These are phyloP conservation scores for Lophius americanus DNA, from an alignment of 2,797 vertebrate species.

Conservation along the genomic window DNA sequence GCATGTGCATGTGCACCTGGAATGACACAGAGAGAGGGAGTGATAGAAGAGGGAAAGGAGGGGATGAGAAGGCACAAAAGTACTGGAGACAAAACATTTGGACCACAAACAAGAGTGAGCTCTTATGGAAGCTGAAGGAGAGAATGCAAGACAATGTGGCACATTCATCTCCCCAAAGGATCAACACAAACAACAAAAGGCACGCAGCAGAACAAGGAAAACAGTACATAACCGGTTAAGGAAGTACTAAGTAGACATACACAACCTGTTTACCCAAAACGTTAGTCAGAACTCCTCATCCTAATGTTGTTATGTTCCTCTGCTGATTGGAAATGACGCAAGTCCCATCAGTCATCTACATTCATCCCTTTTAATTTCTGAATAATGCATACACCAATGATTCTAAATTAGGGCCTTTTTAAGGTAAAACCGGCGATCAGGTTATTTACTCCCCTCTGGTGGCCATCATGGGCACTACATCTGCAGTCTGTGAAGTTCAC, in stretches of 20 bases:
- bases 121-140: conserved; percentile 59
- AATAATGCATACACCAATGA: conserved; percentile 40
- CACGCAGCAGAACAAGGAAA: conserved; percentile 51
- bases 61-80: conserved; percentile 55
- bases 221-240: conserved; percentile 54
- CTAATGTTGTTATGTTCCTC: conserved; percentile 69
- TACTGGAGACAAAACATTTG: conserved; percentile 69
- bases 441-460: conserved; percentile 79
- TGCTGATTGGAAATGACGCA: conserved; percentile 67
- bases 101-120: conserved; percentile 61
- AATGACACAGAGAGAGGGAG: conserved; percentile 36
- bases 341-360: conserved; percentile 48
- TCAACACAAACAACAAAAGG: conserved; percentile 70
- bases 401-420: conserved; percentile 41
- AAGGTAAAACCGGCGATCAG: conserved; percentile 41
- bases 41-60: conserved; percentile 32
- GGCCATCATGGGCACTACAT: conserved; percentile 48
- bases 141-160: conserved; percentile 61
- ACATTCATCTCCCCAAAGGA: conserved; percentile 60
- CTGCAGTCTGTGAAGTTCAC: conserved; percentile 48
- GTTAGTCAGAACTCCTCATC: conserved; percentile 58
- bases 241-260: conserved; percentile 56
- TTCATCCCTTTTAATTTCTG: conserved; percentile 47
- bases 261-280: conserved; percentile 66
- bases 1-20: conserved; percentile 65